Conservation (phyloP, 2,797 vertebrate species). For the Adelosebastes latens region DNA sequence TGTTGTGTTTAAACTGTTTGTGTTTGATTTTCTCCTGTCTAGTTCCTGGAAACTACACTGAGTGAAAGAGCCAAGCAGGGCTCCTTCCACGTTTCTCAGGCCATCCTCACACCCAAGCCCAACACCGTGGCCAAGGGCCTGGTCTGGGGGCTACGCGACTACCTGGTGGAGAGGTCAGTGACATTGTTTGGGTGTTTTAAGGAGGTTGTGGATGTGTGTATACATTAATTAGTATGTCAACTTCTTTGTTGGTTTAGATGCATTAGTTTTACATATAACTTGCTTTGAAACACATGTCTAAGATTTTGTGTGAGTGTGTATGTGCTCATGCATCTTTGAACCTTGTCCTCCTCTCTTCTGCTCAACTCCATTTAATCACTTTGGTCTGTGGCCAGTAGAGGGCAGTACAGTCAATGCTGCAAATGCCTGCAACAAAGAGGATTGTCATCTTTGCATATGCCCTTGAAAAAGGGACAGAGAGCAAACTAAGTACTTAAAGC, state of each 20-base stretch:
- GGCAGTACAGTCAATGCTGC: constrained; percentile 28
- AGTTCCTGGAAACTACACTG: constrained; percentile 93
- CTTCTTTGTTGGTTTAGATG: not conserved
- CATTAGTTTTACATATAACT: not conserved
- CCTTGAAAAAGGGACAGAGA: not conserved
- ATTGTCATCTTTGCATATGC: not conserved
- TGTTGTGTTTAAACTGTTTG: not conserved
- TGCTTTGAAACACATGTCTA: not conserved
- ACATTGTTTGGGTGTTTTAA: not conserved
- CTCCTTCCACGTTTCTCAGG: constrained; percentile 96
- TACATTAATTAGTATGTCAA: not conserved
- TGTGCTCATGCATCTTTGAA: not conserved
- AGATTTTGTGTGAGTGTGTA: not conserved
- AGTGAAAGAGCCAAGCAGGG: constrained; percentile 87
- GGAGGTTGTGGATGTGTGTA: not conserved
- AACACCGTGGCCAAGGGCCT: constrained; percentile 91
- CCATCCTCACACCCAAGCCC: constrained; percentile 92
- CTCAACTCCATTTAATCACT: not conserved
- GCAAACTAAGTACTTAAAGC: not conserved
- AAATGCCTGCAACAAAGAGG: not conserved
- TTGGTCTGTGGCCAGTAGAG: constrained; percentile 36
- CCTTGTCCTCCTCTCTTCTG: not conserved
- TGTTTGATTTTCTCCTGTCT: not conserved
- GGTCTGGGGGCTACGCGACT: constrained; percentile 90
- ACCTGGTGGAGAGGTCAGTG: constrained; percentile 92